Conservation (phyloP, 2,113 vertebrate genomes). For the Pangasianodon gigas region DNA sequence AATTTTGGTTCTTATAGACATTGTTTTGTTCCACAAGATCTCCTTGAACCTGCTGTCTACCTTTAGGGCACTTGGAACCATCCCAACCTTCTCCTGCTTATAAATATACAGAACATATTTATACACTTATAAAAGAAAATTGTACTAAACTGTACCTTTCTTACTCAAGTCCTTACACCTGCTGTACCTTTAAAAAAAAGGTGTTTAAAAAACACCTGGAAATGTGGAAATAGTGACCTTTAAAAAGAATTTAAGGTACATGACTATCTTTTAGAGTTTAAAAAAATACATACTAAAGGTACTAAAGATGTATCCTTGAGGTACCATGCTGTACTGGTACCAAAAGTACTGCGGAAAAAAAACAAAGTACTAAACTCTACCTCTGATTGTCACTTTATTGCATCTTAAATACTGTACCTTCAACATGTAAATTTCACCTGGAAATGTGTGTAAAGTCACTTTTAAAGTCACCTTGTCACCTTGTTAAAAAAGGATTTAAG, state of each 20-base stretch:
- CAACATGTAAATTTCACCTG: too few species aligned
- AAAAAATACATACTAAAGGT: too few species aligned
- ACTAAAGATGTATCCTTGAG: too few species aligned
- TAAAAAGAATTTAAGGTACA: background rate
- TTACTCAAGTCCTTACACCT: background rate
- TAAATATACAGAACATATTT: background rate
- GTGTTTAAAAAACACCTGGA: background rate
- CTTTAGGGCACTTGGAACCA: background rate
- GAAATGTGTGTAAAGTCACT: too few species aligned
- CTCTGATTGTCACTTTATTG: too few species aligned
- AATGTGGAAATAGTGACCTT: background rate
- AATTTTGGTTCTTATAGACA: too few species aligned
- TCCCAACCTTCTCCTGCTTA: background rate
- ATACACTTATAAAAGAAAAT: background rate
- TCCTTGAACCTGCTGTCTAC: background rate
- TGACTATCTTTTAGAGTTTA: background rate
- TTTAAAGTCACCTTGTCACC: too few species aligned
- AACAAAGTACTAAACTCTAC: too few species aligned
- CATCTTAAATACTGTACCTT: too few species aligned
- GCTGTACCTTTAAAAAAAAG: background rate
- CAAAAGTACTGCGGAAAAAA: too few species aligned
- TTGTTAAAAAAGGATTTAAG: background rate
- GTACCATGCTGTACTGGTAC: too few species aligned
- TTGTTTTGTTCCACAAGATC: too few species aligned
- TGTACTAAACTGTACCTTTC: background rate